Percentiles rank a stretch among this genome's conserved stretches.
Evolutionary conservation across 1,140 invertebrate genomes (phyloP).

Genomic region (Diachasmimorpha longicaudata): DNA sequence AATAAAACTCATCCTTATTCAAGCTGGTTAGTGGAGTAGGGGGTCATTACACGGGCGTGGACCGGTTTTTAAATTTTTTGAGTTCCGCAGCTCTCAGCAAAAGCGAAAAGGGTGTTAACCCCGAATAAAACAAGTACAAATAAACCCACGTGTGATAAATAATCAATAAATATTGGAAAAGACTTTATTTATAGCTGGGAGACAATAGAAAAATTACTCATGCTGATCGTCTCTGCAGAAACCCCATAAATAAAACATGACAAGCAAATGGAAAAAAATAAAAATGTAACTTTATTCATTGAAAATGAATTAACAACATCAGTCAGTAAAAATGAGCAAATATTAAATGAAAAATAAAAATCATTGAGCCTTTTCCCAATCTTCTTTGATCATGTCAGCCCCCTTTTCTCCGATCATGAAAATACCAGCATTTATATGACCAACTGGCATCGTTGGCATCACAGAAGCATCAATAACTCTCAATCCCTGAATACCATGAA

Average conservation of each 20-base stretch:
- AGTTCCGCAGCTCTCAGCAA: background rate
- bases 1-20: background rate
- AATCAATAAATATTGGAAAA: background rate
- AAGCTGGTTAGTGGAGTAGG: background rate
- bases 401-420: constrained; percentile 89
- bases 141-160: background rate
- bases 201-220: too few species aligned
- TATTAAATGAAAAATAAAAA: background rate
- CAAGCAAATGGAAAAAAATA: too few species aligned
- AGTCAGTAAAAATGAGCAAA: background rate
- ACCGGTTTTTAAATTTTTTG: background rate
- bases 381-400: constrained; percentile 76
- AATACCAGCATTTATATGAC: constrained; percentile 76
- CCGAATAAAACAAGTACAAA: background rate
- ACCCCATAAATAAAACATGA: too few species aligned
- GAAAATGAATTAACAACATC: background rate
- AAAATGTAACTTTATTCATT: background rate
- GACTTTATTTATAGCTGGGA: too few species aligned
- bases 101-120: background rate
- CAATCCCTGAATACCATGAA: constrained; percentile 72
- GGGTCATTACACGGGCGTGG: background rate
- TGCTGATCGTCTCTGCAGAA: too few species aligned
- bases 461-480: constrained; percentile 79
- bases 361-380: constrained; percentile 33
- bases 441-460: constrained; percentile 73